Conservation (phyloP, 37 sponge, comb jelly and placozoan genomes). For the Diacarnus erythraeanus region DNA sequence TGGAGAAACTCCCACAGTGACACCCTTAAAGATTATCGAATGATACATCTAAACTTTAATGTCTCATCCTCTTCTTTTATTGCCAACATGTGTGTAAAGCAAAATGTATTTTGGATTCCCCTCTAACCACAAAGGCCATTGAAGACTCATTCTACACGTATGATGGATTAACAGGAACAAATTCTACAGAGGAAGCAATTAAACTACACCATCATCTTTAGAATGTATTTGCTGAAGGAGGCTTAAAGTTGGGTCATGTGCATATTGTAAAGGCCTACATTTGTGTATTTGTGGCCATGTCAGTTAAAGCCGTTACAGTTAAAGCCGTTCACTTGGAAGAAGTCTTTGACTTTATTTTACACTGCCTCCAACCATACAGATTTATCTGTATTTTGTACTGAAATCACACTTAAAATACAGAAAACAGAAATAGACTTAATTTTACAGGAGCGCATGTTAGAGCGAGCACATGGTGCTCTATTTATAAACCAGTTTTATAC, state of each 20-base stretch:
- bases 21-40: slow-evolving; percentile 23
- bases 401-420: too few species aligned
- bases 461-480: slow-evolving; percentile 41
- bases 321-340: slow-evolving; percentile 53
- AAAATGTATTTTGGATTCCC: slow-evolving; percentile 11
- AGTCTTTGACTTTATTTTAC: slow-evolving; percentile 29
- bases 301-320: too few species aligned
- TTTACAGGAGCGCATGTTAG: too few species aligned
- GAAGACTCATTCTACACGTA: slow-evolving; percentile 28
- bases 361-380: slow-evolving; percentile 48
- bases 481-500: not conserved
- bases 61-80: slow-evolving; percentile 51
- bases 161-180: slow-evolving; percentile 29
- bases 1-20: slow-evolving; percentile 16
- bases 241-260: too few species aligned
- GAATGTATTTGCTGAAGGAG: not conserved
- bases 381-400: too few species aligned
- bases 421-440: too few species aligned
- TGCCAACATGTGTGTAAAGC: slow-evolving; percentile 54
- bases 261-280: slow-evolving; percentile 28
- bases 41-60: slow-evolving; percentile 51
- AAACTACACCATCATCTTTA: slow-evolving; percentile 7
- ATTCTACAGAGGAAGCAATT: slow-evolving; percentile 21
- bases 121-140: not conserved
- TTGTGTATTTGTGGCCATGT: slow-evolving; percentile 44